Base-by-base conservation (phyloP, 2,888 invertebrate species). In the Atrina japonica region DNA sequence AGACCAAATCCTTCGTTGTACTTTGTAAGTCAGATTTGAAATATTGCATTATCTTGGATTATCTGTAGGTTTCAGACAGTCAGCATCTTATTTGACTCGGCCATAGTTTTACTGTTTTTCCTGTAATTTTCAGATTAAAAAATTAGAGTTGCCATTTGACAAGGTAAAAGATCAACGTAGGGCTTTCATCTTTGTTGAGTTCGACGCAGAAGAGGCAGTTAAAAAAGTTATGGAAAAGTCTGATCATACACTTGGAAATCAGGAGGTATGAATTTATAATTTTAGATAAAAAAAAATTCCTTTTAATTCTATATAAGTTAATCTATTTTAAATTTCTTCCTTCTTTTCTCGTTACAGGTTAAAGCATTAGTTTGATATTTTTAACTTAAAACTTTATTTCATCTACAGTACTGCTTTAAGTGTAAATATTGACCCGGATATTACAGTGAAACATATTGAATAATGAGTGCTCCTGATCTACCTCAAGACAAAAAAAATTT, bases 181-280 rank as follows among this genome's bases (percentile, higher is more conserved):
- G 93, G 97, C 96, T 74, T 98, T 98, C 93, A 98, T 97, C 91
- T 98, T 98, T 91, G 97, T 98, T 90, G 98, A 98, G 81, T 98
- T 98, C 88, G 98, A 98, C 90, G 96, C 96, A 35, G 97, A 97
- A 91, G 96, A 96, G 91, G 95, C 97, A 65, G 97, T 97, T 35
- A 96, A 96, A 88, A 96, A 97, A 77, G 80, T 85, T 27, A 74
- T 84, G 47, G 83, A 80, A 41, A 67, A 76, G 27, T 49, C 71
- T 59, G 73, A 67, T 61, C 86, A 86, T 64, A 83, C 81, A 75
- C 66, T 88, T 27, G 96, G 95, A 81, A 97, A 96, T 81, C 96
- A 97, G 92, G 97, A 97, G 93, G 96, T 95, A 87, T 96, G 97
- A 75, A 21, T 45, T 40, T 50, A 49, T 43, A 55, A 49, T 23